Evolutionary conservation across 2,797 vertebrate genomes (phyloP).

Genomic region (Melopsittacus undulatus): DNA sequence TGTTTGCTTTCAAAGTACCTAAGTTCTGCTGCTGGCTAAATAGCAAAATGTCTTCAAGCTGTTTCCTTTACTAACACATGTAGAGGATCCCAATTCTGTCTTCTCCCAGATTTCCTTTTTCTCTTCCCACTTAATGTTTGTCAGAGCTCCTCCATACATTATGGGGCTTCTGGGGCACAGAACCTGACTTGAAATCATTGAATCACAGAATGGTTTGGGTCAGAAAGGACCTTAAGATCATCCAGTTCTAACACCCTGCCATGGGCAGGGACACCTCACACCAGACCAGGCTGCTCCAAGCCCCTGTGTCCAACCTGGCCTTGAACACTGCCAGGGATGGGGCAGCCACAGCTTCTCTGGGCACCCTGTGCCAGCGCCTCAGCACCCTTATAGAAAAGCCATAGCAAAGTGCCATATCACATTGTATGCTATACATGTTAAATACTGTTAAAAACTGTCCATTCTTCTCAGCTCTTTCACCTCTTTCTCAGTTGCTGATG

Average conservation of each 20-base stretch:
- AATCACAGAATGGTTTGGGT: not conserved
- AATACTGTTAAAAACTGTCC: not conserved
- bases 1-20: not conserved
- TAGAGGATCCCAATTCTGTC: not conserved
- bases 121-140: not conserved
- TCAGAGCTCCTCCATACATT: not conserved
- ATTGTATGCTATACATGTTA: not conserved
- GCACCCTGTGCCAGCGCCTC: not conserved
- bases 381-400: not conserved
- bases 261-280: too few relatives aligned
- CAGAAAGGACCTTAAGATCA: not conserved
- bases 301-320: too few relatives aligned
- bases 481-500: not conserved
- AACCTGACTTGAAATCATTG: not conserved
- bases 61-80: not conserved
- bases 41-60: not conserved
- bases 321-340: too few relatives aligned
- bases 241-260: not conserved
- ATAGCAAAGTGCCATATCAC: not conserved
- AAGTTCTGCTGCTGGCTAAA: not conserved
- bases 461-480: not conserved
- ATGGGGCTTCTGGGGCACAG: not conserved
- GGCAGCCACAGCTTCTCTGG: not conserved
- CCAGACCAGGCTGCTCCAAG: too few relatives aligned
- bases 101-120: not conserved